Base-by-base conservation (phyloP, 2,888 invertebrate species). In the Cryptocheilus praepositus region DNA sequence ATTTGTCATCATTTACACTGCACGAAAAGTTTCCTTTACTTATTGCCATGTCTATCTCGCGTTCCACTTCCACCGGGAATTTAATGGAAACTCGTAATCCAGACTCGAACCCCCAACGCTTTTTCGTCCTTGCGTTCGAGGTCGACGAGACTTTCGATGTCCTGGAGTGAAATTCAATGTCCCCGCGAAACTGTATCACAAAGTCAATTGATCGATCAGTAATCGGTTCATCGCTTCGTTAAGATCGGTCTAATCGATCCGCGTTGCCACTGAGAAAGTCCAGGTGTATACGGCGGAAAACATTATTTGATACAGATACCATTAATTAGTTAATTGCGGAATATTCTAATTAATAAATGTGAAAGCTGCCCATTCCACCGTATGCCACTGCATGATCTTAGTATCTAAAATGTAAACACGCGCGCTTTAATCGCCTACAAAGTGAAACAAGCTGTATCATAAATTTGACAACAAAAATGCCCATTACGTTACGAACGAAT, bases 1-100 rank as follows among this genome's bases (percentile, higher is more conserved):
- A 68, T 80, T 76, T 75, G 57, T 79, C 74, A 80, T 64, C 45
- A 28, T 21, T 28, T 46, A 36, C 57, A 21, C 28, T 49, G 63
- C 28, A 61, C 55, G 63, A 69, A 70, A 67, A 72, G 69, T 46
- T 28, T 56, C 46, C 60, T 57, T 43, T 22, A 21, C 28, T 64
- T 46, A 57, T 64, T 67, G 51, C 49, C 56, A 53, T 45, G 21
- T 43, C 43, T 11, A 66, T 61, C 56, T 66, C 61, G 16, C 16
- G 52, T 46, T 43, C 3, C 61, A 22, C 3, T 2, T 18, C n/a
- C 25, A 25, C 49, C 11, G 22, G 21, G 44, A 25, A 11, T 18
- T 19, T 45, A 45, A 55, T 25, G 59, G 52, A 57, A 63, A 64
- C 52, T 19, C 16, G 13, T 2, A 5, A 64, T 64, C 25, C 49